These are phyloP conservation scores for Drosophila infuscata DNA, from an alignment of 2,888 invertebrate genomes.

Conservation along the genomic window DNA sequence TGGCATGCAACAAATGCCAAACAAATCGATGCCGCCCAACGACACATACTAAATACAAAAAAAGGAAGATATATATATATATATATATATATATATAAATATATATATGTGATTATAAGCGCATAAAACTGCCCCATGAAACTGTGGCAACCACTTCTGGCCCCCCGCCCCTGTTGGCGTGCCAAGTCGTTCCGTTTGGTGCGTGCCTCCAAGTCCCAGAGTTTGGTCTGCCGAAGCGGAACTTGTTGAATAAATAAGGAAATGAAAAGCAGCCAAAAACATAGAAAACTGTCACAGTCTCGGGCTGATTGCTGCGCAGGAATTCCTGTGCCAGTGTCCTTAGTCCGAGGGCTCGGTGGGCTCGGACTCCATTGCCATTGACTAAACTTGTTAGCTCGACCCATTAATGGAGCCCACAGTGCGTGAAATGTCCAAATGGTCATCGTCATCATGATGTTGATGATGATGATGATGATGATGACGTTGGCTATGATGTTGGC, in stretches of 20 bases:
- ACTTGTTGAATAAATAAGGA: constrained; percentile 78
- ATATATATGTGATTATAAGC: constrained; percentile 66
- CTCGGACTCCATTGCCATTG: not conserved
- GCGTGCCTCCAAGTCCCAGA: constrained; percentile 50
- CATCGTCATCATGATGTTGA: constrained; percentile 14
- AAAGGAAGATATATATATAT: constrained; percentile 17
- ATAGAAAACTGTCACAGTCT: constrained; percentile 59
- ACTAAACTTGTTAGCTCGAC: constrained; percentile 47
- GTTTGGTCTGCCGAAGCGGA: constrained; percentile 44
- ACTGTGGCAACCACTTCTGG: not conserved
- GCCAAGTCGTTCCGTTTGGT: constrained; percentile 36
- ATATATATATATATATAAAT: not conserved
- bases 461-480: constrained; percentile 1
- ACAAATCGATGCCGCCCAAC: constrained; percentile 65
- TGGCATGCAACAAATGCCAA: constrained; percentile 72
- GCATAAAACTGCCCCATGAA: constrained; percentile 55
- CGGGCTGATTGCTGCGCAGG: constrained; percentile 68
- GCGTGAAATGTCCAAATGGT: constrained; percentile 52
- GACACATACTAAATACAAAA: constrained; percentile 41
- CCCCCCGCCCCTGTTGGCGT: constrained; percentile 23
- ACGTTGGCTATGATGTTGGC: constrained; percentile 1
- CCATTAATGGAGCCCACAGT: constrained; percentile 34
- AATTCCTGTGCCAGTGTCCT: constrained; percentile 52
- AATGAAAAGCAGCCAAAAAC: constrained; percentile 62
- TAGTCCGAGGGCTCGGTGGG: not conserved